Conservation (phyloP, 2,797 vertebrate genomes). For the Poecile montanus region DNA sequence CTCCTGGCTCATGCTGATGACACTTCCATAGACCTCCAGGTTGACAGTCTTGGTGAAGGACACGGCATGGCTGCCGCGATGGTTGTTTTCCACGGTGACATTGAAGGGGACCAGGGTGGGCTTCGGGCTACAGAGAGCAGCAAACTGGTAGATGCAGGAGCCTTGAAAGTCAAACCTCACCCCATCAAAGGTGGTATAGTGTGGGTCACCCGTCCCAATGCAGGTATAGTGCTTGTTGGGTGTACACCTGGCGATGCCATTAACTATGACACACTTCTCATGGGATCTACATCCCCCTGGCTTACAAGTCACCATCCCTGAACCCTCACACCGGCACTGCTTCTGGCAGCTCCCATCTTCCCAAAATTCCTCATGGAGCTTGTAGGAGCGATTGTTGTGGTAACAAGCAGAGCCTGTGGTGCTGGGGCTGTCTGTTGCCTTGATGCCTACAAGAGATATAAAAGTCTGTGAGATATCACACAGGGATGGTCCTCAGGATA, state of each 20-base stretch:
- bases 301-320: background rate
- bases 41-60: constrained; percentile 66
- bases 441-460: background rate
- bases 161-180: constrained; percentile 67
- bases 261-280: background rate
- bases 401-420: background rate
- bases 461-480: background rate
- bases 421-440: background rate
- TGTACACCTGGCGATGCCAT: constrained; percentile 29
- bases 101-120: constrained; percentile 40
- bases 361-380: background rate
- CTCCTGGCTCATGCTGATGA: constrained; percentile 62
- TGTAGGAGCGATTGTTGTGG: background rate
- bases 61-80: constrained; percentile 39
- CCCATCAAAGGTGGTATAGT: constrained; percentile 74
- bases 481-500: background rate
- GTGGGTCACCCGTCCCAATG: constrained; percentile 6
- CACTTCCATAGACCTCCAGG: constrained; percentile 42
- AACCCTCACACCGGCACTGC: background rate
- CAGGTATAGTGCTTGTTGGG: constrained; percentile 9
- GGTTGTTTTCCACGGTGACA: constrained; percentile 63
- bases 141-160: constrained; percentile 72
- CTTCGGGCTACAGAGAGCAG: constrained; percentile 16
- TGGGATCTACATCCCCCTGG: constrained; percentile 15
- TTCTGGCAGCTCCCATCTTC: background rate